Conservation (phyloP, 1,140 invertebrate genomes). For the Heliconius melpomene region DNA sequence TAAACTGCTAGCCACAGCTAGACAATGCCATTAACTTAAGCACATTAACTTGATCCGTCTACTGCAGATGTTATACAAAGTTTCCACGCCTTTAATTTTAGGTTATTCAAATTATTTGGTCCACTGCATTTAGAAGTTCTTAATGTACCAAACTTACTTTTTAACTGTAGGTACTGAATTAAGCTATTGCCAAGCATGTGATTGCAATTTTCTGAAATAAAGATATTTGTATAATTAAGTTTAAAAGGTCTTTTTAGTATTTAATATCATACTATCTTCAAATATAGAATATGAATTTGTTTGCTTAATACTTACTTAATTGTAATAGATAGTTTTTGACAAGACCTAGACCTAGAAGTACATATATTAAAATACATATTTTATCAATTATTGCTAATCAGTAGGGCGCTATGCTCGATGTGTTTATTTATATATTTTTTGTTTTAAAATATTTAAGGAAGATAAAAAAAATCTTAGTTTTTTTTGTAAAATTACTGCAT, state of each 20-base stretch:
- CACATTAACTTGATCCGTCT: constrained; percentile 7
- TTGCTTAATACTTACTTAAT: no score
- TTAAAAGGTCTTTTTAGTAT: background rate
- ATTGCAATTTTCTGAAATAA: background rate
- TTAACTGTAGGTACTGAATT: background rate
- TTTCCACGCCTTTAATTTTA: background rate
- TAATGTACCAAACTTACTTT: background rate
- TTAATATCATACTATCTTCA: no score
- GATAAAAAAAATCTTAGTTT: no score
- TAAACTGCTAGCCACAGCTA: background rate
- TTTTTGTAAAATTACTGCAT: no score
- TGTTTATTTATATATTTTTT: no score
- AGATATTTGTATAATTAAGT: background rate
- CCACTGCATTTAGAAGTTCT: background rate
- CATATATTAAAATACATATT: no score
- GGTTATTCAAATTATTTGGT: constrained; percentile 11
- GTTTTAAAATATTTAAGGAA: no score
- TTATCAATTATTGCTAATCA: no score
- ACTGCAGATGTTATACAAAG: constrained; percentile 8
- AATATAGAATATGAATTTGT: no score
- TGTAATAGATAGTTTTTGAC: no score
- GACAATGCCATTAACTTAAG: background rate
- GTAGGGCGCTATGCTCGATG: no score
- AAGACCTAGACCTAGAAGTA: no score
- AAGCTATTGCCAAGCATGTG: background rate